Conservation (phyloP, 1,140 invertebrate species). For the Holotrichia oblita region DNA sequence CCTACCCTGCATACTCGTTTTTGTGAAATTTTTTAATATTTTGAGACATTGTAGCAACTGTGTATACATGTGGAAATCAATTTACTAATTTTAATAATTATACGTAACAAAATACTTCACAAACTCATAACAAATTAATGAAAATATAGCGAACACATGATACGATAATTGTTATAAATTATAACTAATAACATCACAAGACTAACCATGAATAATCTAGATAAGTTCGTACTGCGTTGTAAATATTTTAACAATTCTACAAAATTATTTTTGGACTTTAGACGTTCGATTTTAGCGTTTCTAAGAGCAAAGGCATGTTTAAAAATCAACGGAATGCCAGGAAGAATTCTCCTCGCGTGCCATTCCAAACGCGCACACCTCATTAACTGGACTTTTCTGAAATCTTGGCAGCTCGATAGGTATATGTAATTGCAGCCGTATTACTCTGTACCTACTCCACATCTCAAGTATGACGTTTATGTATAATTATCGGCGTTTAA, state of each 20-base stretch:
- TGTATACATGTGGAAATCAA: not conserved
- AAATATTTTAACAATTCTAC: not conserved
- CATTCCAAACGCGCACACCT: not conserved
- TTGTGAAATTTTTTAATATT: too few species aligned
- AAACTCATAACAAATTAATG: not conserved
- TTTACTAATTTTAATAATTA: not conserved
- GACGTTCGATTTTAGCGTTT: constrained; percentile 15
- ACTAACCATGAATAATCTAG: not conserved
- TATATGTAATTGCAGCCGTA: constrained; percentile 17
- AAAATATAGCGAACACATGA: not conserved
- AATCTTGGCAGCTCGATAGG: constrained; percentile 3
- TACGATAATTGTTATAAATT: too few species aligned
- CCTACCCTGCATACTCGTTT: too few species aligned
- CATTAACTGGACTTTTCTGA: constrained; percentile 6
- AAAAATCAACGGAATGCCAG: not conserved
- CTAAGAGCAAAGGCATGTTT: not conserved
- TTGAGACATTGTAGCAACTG: too few species aligned
- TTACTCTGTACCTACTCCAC: not conserved
- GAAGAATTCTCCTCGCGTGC: not conserved
- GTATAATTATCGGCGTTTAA: not conserved
- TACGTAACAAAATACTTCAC: not conserved
- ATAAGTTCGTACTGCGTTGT: not conserved
- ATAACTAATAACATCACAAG: not conserved
- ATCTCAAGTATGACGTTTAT: constrained; percentile 10
- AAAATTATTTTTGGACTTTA: not conserved